phyloP scores from a whole-genome alignment of 2,113 vertebrate genomes.

The Lutjanus erythropterus region DNA sequence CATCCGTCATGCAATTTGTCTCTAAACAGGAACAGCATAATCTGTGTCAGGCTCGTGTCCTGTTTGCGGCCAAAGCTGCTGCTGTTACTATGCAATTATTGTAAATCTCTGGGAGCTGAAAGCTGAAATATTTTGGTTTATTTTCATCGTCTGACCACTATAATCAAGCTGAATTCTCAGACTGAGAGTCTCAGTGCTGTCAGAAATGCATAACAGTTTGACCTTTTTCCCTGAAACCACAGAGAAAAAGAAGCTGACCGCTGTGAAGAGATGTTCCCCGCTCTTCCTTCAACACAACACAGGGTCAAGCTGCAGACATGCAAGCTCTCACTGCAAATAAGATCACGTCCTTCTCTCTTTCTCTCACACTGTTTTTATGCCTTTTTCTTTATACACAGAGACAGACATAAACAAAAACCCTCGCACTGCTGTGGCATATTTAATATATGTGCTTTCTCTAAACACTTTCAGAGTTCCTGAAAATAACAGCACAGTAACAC shows the following conservation, averaged over 20 bases:
- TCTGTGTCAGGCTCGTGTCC: slow-evolving; percentile 11
- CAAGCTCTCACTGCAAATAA: slow-evolving; percentile 9
- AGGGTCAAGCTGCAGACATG: slow-evolving; percentile 22
- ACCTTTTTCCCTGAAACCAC: slow-evolving; percentile 57
- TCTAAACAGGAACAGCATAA: not conserved
- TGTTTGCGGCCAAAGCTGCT: slow-evolving; percentile 11
- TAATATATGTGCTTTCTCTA: slow-evolving; percentile 3
- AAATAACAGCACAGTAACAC: slow-evolving; percentile 13
- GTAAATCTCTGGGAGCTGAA: slow-evolving; percentile 33
- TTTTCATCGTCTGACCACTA: slow-evolving; percentile 47
- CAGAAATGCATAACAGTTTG: slow-evolving; percentile 26
- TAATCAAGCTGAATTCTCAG: slow-evolving; percentile 64
- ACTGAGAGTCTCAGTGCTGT: slow-evolving; percentile 48
- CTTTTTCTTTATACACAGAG: not conserved
- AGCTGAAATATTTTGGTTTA: slow-evolving; percentile 53
- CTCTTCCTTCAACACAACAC: not conserved
- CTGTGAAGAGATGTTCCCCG: slow-evolving; percentile 7
- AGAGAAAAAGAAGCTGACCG: not conserved
- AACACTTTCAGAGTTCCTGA: slow-evolving; percentile 3
- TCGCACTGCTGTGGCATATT: not conserved
- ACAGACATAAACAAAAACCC: slow-evolving; percentile 19
- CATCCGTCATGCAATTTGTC: not conserved
- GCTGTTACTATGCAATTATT: slow-evolving; percentile 58
- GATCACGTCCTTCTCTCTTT: slow-evolving; percentile 5
- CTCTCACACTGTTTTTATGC: not conserved